Evolutionary conservation across 2,113 vertebrate genomes (phyloP).

Genomic region (Tonatia bakeri): DNA sequence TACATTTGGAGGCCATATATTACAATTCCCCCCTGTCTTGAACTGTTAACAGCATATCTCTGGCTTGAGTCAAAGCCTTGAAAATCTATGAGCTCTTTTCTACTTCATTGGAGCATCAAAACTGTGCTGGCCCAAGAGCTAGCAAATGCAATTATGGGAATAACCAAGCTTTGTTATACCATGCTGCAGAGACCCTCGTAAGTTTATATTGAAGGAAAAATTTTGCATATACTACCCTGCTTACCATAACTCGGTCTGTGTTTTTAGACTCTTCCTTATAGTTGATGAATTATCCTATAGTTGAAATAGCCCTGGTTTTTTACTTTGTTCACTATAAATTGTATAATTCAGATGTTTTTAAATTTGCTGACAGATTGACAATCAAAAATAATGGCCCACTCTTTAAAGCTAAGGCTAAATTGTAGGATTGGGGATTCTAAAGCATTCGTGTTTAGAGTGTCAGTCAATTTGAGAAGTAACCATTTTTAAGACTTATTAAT

Average conservation of each 20-base stretch:
- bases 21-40: conserved; percentile 38
- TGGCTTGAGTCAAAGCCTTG: conserved; percentile 36
- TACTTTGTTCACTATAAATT: conserved; percentile 23
- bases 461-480: background rate
- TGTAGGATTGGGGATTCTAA: background rate
- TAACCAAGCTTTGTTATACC: background rate
- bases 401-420: background rate
- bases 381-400: background rate
- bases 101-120: conserved; percentile 27
- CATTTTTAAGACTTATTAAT: background rate
- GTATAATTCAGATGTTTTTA: background rate
- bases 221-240: background rate
- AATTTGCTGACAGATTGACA: conserved; percentile 41
- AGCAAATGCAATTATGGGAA: background rate
- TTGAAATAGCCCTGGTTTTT: conserved; percentile 42
- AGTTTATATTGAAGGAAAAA: background rate
- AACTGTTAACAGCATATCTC: background rate
- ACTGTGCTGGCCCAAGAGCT: background rate
- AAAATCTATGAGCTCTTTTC: conserved; percentile 55
- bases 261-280: background rate
- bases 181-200: background rate
- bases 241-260: background rate
- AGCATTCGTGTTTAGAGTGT: background rate
- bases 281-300: background rate
- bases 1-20: conserved; percentile 49